phyloP scores from a whole-genome alignment of 2,113 vertebrate genomes.

The Engraulis encrasicolus region DNA sequence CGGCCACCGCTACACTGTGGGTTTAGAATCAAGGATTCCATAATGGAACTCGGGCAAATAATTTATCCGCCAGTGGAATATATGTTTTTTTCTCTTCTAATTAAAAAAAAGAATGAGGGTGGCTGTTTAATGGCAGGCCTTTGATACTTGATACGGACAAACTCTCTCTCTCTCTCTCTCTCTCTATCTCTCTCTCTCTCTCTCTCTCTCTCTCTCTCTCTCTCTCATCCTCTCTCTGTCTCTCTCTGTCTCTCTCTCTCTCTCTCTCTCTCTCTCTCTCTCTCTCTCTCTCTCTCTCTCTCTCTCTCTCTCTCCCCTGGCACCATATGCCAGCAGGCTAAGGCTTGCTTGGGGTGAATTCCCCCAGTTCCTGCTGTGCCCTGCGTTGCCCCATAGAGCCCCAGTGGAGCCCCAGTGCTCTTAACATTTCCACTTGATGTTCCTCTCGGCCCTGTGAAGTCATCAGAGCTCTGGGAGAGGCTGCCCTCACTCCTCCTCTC shows the following conservation, averaged over 20 bases:
- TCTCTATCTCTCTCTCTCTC: background rate
- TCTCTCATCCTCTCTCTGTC: constrained; percentile 8
- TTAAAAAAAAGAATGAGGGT: constrained; percentile 63
- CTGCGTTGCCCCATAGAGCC: too few relatives aligned
- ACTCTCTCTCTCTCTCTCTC: background rate
- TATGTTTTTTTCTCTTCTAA: constrained; percentile 24
- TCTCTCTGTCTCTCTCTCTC: constrained; percentile 22
- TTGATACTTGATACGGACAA: constrained; percentile 39
- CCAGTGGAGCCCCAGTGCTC: too few relatives aligned
- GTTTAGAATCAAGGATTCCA: constrained; percentile 26
- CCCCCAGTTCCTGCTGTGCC: too few relatives aligned
- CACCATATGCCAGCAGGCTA: too few relatives aligned
- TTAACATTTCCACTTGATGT: too few relatives aligned
- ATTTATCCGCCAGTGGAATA: constrained; percentile 61
- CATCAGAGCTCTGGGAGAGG: background rate
- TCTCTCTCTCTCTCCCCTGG: background rate
- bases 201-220: constrained; percentile 26
- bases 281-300: background rate
- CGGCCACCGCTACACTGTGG: background rate
- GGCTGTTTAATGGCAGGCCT: constrained; percentile 58
- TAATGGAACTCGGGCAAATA: constrained; percentile 54
- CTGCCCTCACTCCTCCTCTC: too few relatives aligned
- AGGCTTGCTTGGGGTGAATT: too few relatives aligned
- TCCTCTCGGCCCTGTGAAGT: too few relatives aligned
- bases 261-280: constrained; percentile 11